Percentiles rank a stretch among this genome's conserved stretches.
phyloP scores from a whole-genome alignment of 2,113 vertebrate genomes.

The Centropus unirufus region DNA sequence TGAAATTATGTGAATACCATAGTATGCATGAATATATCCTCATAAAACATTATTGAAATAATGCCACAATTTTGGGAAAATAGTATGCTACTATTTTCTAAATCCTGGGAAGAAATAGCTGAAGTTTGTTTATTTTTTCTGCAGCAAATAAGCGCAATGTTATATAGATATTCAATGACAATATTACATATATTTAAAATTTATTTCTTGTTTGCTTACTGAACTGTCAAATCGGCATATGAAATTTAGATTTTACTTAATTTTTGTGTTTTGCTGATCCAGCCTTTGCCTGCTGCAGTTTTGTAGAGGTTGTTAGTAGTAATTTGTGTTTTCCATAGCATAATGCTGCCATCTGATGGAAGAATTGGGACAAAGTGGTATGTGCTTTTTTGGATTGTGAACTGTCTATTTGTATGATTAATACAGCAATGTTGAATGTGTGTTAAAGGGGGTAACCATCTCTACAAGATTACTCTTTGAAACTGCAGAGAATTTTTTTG shows the following conservation, averaged over 20 bases:
- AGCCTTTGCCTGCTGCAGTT: accelerated
- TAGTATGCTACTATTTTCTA: background rate
- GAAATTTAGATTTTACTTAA: background rate
- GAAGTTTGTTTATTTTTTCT: background rate
- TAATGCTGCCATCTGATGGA: slow-evolving; percentile 78
- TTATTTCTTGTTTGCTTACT: background rate
- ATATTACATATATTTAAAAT: background rate
- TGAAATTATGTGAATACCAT: background rate
- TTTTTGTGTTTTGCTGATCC: background rate
- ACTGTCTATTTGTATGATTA: background rate
- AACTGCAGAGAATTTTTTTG: background rate
- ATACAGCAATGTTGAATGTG: background rate
- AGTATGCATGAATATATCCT: background rate
- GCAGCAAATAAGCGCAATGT: background rate
- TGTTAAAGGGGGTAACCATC: background rate
- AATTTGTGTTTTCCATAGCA: slow-evolving; percentile 14
- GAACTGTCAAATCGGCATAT: background rate
- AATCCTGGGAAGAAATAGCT: background rate
- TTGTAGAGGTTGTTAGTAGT: background rate
- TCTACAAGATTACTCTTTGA: background rate
- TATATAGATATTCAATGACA: background rate
- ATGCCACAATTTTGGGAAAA: background rate
- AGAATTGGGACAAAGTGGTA: background rate
- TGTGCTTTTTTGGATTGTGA: background rate
- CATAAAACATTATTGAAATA: background rate